These are phyloP conservation scores for Penaeus japonicus DNA, from an alignment of 1,140 invertebrate genomes.

Conservation along the genomic window DNA sequence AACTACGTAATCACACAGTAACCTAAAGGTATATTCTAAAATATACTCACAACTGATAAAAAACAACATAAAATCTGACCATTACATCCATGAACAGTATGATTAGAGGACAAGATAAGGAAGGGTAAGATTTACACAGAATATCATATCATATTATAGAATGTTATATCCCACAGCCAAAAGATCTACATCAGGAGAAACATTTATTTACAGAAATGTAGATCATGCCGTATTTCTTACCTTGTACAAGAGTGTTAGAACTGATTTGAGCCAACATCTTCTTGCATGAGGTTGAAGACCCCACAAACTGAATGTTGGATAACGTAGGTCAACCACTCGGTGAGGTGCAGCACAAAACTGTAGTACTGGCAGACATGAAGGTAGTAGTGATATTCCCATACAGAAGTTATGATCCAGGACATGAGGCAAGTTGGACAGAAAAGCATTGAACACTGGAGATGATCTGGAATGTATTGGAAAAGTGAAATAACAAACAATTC, in stretches of 20 bases:
- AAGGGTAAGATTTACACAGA: too few relatives aligned
- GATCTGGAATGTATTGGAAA: slow-evolving; percentile 68
- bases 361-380: slow-evolving; percentile 84
- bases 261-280: slow-evolving; percentile 88
- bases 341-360: slow-evolving; percentile 87
- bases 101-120: too few relatives aligned
- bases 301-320: slow-evolving; percentile 77
- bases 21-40: background rate
- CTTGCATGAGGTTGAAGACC: slow-evolving; percentile 83
- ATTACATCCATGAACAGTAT: too few relatives aligned
- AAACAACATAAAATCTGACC: background rate
- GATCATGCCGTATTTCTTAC: slow-evolving; percentile 66
- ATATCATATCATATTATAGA: too few relatives aligned
- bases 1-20: background rate
- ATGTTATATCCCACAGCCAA: too few relatives aligned
- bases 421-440: slow-evolving; percentile 90
- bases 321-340: slow-evolving; percentile 62
- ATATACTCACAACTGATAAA: background rate
- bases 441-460: slow-evolving; percentile 95
- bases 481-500: slow-evolving; percentile 2
- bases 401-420: slow-evolving; percentile 92
- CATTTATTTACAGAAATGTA: too few relatives aligned
- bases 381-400: slow-evolving; percentile 86
- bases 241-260: slow-evolving; percentile 97
- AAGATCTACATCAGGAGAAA: too few relatives aligned